Evolutionary conservation across 2,113 vertebrate genomes (phyloP).

Genomic region (Eubucco bourcierii): DNA sequence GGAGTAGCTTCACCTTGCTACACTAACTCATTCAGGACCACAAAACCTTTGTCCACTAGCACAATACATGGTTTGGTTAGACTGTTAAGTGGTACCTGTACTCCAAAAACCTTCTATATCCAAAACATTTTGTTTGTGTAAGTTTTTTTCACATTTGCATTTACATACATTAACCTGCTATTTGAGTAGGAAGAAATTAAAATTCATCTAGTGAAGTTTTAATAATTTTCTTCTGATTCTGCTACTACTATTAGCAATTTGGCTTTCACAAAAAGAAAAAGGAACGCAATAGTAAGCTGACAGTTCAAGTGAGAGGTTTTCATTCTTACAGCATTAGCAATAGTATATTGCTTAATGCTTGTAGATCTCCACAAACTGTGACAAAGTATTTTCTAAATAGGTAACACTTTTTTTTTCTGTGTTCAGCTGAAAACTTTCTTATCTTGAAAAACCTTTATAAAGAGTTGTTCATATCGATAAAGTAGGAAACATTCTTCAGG

Average conservation of each 20-base stretch:
- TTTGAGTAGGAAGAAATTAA: neutral
- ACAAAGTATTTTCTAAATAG: slow-evolving; percentile 1
- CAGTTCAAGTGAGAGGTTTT: neutral
- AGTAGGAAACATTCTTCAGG: neutral
- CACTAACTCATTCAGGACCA: neutral
- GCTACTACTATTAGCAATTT: neutral
- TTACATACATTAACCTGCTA: neutral
- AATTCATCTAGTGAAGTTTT: neutral
- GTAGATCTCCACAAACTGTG: neutral
- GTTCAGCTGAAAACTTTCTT: slow-evolving; percentile 6
- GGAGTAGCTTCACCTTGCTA: neutral
- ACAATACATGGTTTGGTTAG: neutral
- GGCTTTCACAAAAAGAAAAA: neutral
- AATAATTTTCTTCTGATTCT: neutral
- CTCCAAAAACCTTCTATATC: neutral
- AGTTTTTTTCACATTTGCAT: neutral
- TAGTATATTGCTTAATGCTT: neutral
- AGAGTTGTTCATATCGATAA: neutral
- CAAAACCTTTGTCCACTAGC: neutral
- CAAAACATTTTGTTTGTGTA: neutral
- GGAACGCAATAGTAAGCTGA: neutral
- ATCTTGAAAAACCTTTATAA: slow-evolving; percentile 12
- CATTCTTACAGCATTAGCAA: neutral
- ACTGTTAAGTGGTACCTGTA: neutral
- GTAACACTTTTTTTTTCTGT: neutral